Percentiles rank a stretch among this genome's conserved stretches.
Evolutionary conservation across 2,113 vertebrate genomes (phyloP).

Genomic region (Amphiprion ocellaris): DNA sequence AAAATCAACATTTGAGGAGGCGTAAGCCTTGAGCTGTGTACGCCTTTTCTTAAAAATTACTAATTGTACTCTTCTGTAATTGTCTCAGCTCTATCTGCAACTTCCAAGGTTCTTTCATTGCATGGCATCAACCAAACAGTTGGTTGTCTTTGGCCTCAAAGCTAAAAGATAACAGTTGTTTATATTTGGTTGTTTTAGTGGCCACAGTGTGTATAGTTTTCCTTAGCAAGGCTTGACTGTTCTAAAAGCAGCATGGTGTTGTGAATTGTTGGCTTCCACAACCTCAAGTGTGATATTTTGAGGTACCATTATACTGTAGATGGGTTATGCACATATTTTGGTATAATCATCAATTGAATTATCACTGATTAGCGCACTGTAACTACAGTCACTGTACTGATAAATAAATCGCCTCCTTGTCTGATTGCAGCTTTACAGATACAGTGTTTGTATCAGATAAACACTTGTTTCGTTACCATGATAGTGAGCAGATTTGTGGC

Average conservation of each 20-base stretch:
- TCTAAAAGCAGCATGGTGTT: background rate
- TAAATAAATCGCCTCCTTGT: background rate
- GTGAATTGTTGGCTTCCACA: too few relatives aligned
- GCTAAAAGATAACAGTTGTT: background rate
- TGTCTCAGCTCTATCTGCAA: too few relatives aligned
- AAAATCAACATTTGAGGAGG: constrained; percentile 2
- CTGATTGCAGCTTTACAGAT: too few relatives aligned
- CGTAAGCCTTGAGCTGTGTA: background rate
- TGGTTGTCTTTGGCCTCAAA: background rate
- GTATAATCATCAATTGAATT: too few relatives aligned
- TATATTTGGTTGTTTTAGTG: background rate
- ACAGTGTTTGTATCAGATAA: background rate
- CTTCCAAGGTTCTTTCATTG: too few relatives aligned
- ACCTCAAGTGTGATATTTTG: too few relatives aligned
- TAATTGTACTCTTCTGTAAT: too few relatives aligned
- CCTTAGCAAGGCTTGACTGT: background rate
- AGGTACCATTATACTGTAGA: too few relatives aligned
- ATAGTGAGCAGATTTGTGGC: constrained; percentile 22
- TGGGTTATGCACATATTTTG: too few relatives aligned
- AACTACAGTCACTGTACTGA: background rate
- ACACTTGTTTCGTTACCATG: background rate
- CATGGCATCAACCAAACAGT: background rate
- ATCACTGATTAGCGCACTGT: background rate
- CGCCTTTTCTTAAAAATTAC: background rate
- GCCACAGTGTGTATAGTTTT: background rate